phyloP scores from a whole-genome alignment of 2,888 invertebrate species.

The Andrena haemorrhoa region DNA sequence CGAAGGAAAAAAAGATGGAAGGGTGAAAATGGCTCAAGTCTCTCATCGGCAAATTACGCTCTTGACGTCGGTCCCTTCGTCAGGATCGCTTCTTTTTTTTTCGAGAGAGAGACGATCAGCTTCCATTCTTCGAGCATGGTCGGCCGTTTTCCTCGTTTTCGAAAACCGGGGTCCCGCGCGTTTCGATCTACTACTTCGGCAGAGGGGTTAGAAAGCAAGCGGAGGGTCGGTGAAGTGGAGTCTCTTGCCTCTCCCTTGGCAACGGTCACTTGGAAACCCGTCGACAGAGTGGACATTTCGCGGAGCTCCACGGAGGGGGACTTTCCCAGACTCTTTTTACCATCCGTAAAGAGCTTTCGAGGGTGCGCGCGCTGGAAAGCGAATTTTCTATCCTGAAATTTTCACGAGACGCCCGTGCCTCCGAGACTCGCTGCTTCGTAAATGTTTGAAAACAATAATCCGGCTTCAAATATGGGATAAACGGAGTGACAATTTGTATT shows the following conservation, averaged over 20 bases:
- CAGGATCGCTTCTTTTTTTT: conserved; percentile 24
- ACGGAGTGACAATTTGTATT: neutral
- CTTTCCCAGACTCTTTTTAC: conserved; percentile 47
- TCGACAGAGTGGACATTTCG: conserved; percentile 63
- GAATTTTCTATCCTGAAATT: conserved; percentile 54
- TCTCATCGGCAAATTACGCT: conserved; percentile 55
- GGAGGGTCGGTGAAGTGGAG: conserved; percentile 60
- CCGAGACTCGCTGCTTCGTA: conserved; percentile 3
- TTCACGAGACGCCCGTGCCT: conserved; percentile 22
- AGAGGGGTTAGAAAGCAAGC: conserved; percentile 40
- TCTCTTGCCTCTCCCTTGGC: conserved; percentile 61
- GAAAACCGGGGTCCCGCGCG: conserved; percentile 48
- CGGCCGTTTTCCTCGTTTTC: conserved; percentile 57
- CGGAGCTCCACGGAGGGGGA: conserved; percentile 10
- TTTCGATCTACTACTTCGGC: conserved; percentile 45
- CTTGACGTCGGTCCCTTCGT: conserved; percentile 30
- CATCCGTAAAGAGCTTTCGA: conserved; percentile 43
- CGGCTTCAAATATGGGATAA: conserved; percentile 25
- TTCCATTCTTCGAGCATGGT: conserved; percentile 51
- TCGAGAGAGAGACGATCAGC: conserved; percentile 50
- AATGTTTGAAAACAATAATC: conserved; percentile 46
- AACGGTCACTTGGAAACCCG: conserved; percentile 72
- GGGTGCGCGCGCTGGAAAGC: conserved; percentile 37
- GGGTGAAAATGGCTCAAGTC: conserved; percentile 36
- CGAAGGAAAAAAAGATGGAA: conserved; percentile 2